Percentiles rank a stretch among this genome's conserved stretches.
Evolutionary conservation across 2,797 vertebrate species (phyloP).

Genomic region (Pristis pectinata): DNA sequence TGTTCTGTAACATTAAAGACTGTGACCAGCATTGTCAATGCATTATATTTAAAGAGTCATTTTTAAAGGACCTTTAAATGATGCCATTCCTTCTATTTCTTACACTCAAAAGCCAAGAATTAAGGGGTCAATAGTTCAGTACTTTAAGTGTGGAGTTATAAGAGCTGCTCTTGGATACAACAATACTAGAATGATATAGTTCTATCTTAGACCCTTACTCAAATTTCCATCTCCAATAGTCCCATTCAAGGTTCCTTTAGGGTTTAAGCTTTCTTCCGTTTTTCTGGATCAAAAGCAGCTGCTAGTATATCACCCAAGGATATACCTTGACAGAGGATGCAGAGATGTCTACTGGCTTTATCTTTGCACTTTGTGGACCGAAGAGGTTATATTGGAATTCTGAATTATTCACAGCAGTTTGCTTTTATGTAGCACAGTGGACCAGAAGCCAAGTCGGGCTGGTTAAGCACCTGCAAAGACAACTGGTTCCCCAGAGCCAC

Average conservation of each 20-base stretch:
- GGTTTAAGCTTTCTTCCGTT: not conserved
- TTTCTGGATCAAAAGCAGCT: not conserved
- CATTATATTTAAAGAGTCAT: not conserved
- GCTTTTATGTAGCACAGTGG: not conserved
- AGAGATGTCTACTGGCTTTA: not conserved
- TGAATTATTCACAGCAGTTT: not conserved
- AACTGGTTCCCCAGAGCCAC: no score
- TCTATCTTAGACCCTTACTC: not conserved
- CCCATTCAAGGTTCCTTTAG: not conserved
- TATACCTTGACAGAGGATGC: not conserved
- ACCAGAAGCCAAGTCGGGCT: no score
- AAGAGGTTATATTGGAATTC: not conserved
- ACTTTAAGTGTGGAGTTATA: not conserved
- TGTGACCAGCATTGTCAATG: not conserved
- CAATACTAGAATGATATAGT: not conserved
- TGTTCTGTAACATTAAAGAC: conserved; percentile 18
- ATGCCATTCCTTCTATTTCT: not conserved
- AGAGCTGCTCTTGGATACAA: not conserved
- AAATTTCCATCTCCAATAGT: not conserved
- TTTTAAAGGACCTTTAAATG: not conserved
- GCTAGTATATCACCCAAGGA: not conserved
- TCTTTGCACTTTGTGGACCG: not conserved
- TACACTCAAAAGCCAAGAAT: not conserved
- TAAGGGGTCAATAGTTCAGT: not conserved
- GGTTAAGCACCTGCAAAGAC: no score